Evolutionary conservation across 2,797 vertebrate species (phyloP).

Genomic region (Sebastes trivittatus): DNA sequence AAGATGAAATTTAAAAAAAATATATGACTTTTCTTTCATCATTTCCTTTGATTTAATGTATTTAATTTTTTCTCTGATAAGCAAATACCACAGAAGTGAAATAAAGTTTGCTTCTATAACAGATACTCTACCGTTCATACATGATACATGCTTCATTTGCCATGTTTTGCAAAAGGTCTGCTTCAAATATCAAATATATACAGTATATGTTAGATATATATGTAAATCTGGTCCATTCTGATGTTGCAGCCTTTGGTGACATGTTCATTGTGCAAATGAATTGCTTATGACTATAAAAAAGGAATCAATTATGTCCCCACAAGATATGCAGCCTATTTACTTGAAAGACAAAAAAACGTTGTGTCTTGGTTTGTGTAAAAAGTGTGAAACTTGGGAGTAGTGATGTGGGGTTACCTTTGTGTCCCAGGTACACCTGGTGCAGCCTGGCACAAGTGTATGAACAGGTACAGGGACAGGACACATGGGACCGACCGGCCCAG

Average conservation of each 20-base stretch:
- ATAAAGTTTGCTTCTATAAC: neutral
- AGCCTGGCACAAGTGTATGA: constrained; percentile 54
- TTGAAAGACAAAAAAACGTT: neutral
- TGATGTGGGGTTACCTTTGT: constrained; percentile 48
- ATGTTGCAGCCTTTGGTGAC: neutral
- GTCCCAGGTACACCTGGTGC: constrained; percentile 66
- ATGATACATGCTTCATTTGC: neutral
- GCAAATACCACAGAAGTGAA: neutral
- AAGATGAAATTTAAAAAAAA: neutral
- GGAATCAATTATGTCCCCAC: neutral
- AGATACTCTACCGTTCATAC: neutral
- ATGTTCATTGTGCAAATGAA: neutral
- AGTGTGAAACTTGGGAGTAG: neutral
- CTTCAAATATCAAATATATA: neutral
- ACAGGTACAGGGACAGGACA: constrained; percentile 52
- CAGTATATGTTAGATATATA: neutral
- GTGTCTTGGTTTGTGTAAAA: neutral
- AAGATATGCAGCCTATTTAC: neutral
- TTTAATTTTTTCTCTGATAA: neutral
- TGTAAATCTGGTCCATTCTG: neutral
- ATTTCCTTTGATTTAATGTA: neutral
- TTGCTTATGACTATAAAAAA: neutral
- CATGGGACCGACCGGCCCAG: constrained; percentile 30
- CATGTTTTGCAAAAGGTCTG: neutral
- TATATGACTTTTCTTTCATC: neutral